These are phyloP conservation scores for Intellagama lesueurii DNA, from an alignment of 2,797 vertebrate species.

Conservation along the genomic window DNA sequence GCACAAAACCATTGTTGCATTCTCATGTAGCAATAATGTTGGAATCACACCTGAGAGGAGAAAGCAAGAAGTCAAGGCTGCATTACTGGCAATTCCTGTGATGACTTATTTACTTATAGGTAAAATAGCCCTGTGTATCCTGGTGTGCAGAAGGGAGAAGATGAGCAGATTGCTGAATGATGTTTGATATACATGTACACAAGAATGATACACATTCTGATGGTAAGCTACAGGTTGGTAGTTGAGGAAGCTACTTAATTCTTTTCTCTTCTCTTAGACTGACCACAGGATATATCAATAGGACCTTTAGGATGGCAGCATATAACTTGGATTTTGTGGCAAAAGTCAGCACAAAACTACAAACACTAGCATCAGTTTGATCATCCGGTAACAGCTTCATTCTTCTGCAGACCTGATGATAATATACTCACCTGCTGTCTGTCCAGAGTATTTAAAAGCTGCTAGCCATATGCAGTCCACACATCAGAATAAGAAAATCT, in stretches of 20 bases:
- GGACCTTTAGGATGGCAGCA: background rate
- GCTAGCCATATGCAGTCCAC: background rate
- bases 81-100: background rate
- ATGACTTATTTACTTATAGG: too few relatives aligned
- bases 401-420: background rate
- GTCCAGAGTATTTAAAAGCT: background rate
- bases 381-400: too few relatives aligned
- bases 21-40: too few relatives aligned
- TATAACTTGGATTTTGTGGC: background rate
- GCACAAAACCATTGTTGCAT: too few relatives aligned
- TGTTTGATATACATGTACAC: too few relatives aligned
- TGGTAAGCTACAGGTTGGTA: background rate
- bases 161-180: too few relatives aligned
- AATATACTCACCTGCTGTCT: background rate
- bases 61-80: background rate
- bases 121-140: too few relatives aligned
- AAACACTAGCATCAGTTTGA: background rate
- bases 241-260: background rate
- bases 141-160: too few relatives aligned
- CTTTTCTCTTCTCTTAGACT: background rate
- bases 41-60: too few relatives aligned
- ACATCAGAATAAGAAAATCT: background rate
- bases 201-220: background rate
- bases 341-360: background rate
- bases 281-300: background rate